These are phyloP conservation scores for Acleris cristana DNA, from an alignment of 2,888 invertebrate genomes.

Conservation along the genomic window DNA sequence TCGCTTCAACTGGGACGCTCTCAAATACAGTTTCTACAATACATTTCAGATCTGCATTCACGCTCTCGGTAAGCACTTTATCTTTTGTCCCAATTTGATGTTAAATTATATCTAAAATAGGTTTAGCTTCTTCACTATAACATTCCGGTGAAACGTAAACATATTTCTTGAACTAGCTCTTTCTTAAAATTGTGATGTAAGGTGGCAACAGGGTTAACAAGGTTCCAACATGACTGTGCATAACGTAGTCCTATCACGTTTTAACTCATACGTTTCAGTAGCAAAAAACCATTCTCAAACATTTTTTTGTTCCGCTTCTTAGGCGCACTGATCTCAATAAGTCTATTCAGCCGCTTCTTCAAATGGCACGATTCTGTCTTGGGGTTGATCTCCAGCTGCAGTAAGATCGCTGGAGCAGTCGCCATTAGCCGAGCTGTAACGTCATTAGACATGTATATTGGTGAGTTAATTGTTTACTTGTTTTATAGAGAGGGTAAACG, in stretches of 20 bases:
- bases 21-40: conserved; percentile 73
- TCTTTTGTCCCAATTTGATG: neutral
- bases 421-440: conserved; percentile 64
- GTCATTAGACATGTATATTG: conserved; percentile 67
- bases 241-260: too few relatives aligned
- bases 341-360: conserved; percentile 66
- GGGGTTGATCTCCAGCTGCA: conserved; percentile 67
- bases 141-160: neutral
- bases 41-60: conserved; percentile 72
- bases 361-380: conserved; percentile 71
- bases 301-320: neutral
- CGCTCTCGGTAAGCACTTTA: conserved; percentile 59
- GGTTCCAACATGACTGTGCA: too few relatives aligned
- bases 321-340: conserved; percentile 74
- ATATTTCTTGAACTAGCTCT: neutral
- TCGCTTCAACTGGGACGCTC: conserved; percentile 78
- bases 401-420: conserved; percentile 65
- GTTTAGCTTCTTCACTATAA: neutral
- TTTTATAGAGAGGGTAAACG: too few relatives aligned
- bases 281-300: too few relatives aligned
- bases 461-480: conserved; percentile 45
- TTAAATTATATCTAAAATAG: neutral
- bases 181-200: too few relatives aligned
- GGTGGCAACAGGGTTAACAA: too few relatives aligned
- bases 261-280: too few relatives aligned